These are phyloP conservation scores for Tachystola acroxantha DNA, from an alignment of 2,888 invertebrate species.

Conservation along the genomic window DNA sequence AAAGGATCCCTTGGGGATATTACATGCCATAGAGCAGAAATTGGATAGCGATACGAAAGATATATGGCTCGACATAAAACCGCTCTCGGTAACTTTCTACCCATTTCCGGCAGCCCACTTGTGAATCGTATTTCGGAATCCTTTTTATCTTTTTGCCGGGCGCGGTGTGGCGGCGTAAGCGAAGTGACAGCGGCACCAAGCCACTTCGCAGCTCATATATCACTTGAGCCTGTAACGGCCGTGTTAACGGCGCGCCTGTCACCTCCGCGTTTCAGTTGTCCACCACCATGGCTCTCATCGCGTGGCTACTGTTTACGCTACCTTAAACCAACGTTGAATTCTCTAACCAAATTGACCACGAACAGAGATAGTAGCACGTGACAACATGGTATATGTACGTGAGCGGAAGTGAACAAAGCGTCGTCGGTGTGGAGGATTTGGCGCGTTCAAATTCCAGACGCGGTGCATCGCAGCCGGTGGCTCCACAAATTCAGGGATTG, in stretches of 20 bases:
- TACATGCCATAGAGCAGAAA: constrained; percentile 73
- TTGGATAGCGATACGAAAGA: constrained; percentile 73
- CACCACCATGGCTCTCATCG: constrained; percentile 31
- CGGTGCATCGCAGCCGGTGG: constrained; percentile 49
- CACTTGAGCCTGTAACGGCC: constrained; percentile 62
- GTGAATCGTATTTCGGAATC: constrained; percentile 72
- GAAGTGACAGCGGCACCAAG: constrained; percentile 72
- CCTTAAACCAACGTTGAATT: background rate
- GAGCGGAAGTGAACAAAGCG: constrained; percentile 9
- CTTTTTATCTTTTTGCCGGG: constrained; percentile 73
- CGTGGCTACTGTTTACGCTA: constrained; percentile 11
- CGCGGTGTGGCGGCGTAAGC: constrained; percentile 52
- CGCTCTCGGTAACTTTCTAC: constrained; percentile 68
- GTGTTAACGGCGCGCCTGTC: constrained; percentile 69
- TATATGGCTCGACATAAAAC: constrained; percentile 72
- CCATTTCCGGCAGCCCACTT: constrained; percentile 74
- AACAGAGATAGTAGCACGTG: constrained; percentile 7
- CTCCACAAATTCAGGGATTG: constrained; percentile 63
- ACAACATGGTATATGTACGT: constrained; percentile 5
- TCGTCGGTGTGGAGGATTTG: constrained; percentile 28
- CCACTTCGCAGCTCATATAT: constrained; percentile 76
- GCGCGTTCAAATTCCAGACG: constrained; percentile 50
- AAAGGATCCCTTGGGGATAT: constrained; percentile 63
- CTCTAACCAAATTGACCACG: constrained; percentile 4
- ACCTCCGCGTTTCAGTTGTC: constrained; percentile 58